Conservation (phyloP, 2,797 vertebrate genomes). For the Dromococcyx pavoninus region DNA sequence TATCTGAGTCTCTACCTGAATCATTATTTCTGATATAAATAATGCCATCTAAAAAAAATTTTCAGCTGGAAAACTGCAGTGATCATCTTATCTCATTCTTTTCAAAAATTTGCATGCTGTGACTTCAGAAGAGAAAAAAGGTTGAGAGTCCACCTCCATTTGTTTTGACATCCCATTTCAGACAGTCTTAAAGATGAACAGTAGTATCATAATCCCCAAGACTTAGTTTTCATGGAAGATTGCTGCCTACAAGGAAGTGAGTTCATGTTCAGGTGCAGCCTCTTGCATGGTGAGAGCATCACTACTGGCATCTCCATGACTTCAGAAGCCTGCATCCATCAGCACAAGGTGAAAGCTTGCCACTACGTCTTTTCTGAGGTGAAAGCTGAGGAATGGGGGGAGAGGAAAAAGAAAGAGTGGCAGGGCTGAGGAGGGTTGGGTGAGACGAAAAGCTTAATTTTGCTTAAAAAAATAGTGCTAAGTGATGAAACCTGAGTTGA, state of each 20-base stretch:
- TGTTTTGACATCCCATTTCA: not conserved
- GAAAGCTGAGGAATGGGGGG: not conserved
- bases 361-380: not conserved
- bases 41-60: not conserved
- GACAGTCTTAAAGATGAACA: not conserved
- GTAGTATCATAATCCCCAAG: not conserved
- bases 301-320: not conserved
- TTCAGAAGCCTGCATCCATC: not conserved
- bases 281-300: not conserved
- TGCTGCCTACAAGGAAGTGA: not conserved
- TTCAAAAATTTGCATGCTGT: not conserved
- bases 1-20: not conserved
- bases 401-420: not conserved
- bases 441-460: not conserved
- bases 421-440: not conserved
- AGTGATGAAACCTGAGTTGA: not conserved
- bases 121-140: not conserved
- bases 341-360: not conserved
- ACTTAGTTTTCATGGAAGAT: not conserved
- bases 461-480: not conserved
- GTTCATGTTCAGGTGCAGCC: not conserved
- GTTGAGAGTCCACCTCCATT: not conserved
- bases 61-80: not conserved
- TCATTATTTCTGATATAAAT: not conserved
- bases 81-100: not conserved